A percentile compares a stretch with the other conserved stretches of the same genome.
These are phyloP conservation scores for Branchellion lobata DNA, from an alignment of 2,888 invertebrate species.

Conservation along the genomic window DNA sequence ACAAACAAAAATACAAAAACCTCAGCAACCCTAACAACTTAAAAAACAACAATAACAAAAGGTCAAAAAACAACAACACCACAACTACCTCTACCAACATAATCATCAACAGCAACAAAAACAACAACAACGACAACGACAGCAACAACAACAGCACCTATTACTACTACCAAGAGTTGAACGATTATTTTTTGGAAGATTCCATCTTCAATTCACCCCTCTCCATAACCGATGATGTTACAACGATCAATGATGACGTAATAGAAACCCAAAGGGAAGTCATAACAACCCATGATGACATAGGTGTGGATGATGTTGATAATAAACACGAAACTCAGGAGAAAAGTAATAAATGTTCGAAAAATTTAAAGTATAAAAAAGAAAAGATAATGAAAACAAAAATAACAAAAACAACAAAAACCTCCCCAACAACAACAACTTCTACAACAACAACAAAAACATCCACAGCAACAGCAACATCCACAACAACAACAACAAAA, in stretches of 20 bases:
- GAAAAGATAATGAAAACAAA: too few relatives aligned
- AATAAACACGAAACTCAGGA: not conserved
- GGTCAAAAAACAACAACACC: not conserved
- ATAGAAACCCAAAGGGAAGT: not conserved
- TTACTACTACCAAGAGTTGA: not conserved
- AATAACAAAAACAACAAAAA: too few relatives aligned
- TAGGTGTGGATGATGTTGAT: not conserved
- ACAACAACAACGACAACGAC: not conserved
- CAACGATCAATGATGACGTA: not conserved
- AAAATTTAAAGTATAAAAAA: too few relatives aligned
- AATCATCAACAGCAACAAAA: not conserved
- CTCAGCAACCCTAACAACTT: not conserved
- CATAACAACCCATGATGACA: not conserved
- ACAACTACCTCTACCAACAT: not conserved
- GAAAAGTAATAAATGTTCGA: too few relatives aligned
- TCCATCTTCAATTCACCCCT: conserved; percentile 11
- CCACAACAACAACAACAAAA: too few relatives aligned
- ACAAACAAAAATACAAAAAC: too few relatives aligned
- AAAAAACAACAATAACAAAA: not conserved
- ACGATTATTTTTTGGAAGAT: not conserved
- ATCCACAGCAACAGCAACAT: too few relatives aligned
- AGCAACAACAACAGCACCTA: not conserved
- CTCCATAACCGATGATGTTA: not conserved
- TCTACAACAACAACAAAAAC: too few relatives aligned
- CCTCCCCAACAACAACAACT: too few relatives aligned